Base-by-base conservation (phyloP, 2,797 vertebrate genomes). In the Hoplostethus atlanticus region DNA sequence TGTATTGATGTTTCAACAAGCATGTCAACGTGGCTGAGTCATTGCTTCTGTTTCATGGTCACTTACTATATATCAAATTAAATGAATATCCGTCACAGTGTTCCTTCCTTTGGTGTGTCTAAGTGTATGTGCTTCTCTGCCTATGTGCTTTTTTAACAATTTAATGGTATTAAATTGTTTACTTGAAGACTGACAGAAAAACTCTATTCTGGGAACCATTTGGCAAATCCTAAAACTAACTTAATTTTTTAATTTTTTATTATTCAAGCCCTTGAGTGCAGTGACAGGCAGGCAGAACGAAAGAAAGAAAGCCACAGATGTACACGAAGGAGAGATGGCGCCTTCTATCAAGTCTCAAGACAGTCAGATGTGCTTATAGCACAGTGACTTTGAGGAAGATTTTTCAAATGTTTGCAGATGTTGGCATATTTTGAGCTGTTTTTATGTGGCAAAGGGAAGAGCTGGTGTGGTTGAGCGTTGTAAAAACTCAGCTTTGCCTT, bases 361-460 rank as follows among this genome's bases (percentile, higher is more conserved):
- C 87, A 81, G 81, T 88, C 86, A 84, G 75, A 84, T 84, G 47
- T 69, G 76, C 85, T 90, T 74, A 78, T 76, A 79, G 80, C 10
- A 34, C 60, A 51, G 71, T 63, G 71, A 91, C 92, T 92, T 87
- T 90, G 90, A 91, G 86, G 87, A 93, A 88, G 90, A 93, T 93
- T 92, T 93, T 90, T 92, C 93, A 93, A 94, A 95, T 94, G 93
- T 93, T 94, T 93, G 93, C 94, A 95, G 93, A 94, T 95, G 94
- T 94, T 92, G 90, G 91, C 93, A 90, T 91, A 90, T 94, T 93
- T 93, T 84, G 81, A 92, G 82, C 77, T 84, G 87, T 92, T 91
- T 93, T 92, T 89, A 92, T 94, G 91, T 92, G 91, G 94, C 65
- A 70, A 79, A 81, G 89, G 84, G 91, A 89, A 81, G 90, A 94